Base-by-base conservation (phyloP, 1,140 invertebrate genomes). In the Drosophila santomea region DNA sequence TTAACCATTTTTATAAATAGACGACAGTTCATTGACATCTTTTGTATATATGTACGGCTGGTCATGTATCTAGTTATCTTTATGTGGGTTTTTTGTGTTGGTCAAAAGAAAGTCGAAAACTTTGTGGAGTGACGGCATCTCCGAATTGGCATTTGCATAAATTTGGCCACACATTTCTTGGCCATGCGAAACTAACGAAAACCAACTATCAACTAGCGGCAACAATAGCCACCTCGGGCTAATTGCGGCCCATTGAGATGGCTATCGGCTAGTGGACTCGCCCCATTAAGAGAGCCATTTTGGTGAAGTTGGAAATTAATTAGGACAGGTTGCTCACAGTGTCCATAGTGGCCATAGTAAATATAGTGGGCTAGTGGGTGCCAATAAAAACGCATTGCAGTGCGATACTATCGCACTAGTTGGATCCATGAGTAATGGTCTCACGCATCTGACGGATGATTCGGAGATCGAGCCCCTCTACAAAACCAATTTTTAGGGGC, bases 161-260 rank as follows among this genome's bases (percentile, higher is more conserved):
- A 77, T 78, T 85, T 85, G 75, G 75, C 75, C 78, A 83, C 74
- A 83, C 75, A 83, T 88, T 82, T 88, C 79, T 79, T 72, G 69
- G 57, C 62, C 78, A 85, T 78, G 82, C 82, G 78, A 85, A 85
- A 81, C 82, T 51, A 47, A 12, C 39, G 25, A 25, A 25, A 25
- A 35, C 44, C 69, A 28, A 39, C 15, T 8, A 15, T 12, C 23
- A 45, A 45, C 44, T 25, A 67, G 20, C 58, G 41, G 17, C 12
- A 48, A 51, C 60, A 44, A 60, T 35, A 52, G 44, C 44, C 45
- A 12, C 44, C 44, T 35, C 50, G 2, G 43, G 62, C 74, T 77
- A 77, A 77, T 76, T 77, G 74, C 74, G 74, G 63, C 74, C 74
- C 74, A 77, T 77, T 77, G 73, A 77, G 74, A 77, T 77, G 55